Evolutionary conservation across 2,888 invertebrate genomes (phyloP).

Genomic region (Cosmia pyralina): DNA sequence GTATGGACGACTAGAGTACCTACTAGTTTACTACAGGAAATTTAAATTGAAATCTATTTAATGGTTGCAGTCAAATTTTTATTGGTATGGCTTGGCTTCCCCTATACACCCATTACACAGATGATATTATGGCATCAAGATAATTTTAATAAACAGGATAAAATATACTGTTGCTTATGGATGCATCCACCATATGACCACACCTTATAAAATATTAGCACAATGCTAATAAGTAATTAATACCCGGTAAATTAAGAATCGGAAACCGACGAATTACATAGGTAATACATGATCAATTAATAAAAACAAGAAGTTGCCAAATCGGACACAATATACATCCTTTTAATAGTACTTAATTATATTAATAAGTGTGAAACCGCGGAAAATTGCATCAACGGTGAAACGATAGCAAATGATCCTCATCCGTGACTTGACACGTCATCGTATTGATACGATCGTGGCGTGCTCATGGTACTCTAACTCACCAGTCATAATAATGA

Average conservation of each 20-base stretch:
- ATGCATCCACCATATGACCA: no score
- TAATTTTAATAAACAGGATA: not conserved
- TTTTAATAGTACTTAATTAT: constrained; percentile 24
- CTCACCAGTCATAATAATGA: constrained; percentile 17
- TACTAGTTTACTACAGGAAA: constrained; percentile 44
- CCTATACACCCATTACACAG: not conserved
- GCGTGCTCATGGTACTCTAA: not conserved
- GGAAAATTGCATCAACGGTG: constrained; percentile 55
- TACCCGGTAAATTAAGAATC: not conserved
- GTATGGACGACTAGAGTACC: not conserved
- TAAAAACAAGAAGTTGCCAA: constrained; percentile 20
- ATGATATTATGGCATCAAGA: constrained; percentile 8
- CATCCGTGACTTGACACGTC: constrained; percentile 58
- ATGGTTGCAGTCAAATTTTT: constrained; percentile 2
- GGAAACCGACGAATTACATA: not conserved
- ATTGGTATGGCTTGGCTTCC: constrained; percentile 22
- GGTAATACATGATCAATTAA: not conserved
- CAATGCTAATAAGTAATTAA: no score
- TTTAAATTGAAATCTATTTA: constrained; percentile 32
- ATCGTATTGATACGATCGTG: constrained; percentile 42
- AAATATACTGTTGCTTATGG: no score
- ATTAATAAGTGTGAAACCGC: constrained; percentile 51
- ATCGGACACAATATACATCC: constrained; percentile 39
- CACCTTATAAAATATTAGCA: no score
- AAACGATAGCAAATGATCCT: constrained; percentile 51